A percentile compares a stretch with the other conserved stretches of the same genome.
These are phyloP conservation scores for Rhinatrema bivittatum DNA, from an alignment of 2,797 vertebrate species.

Conservation along the genomic window DNA sequence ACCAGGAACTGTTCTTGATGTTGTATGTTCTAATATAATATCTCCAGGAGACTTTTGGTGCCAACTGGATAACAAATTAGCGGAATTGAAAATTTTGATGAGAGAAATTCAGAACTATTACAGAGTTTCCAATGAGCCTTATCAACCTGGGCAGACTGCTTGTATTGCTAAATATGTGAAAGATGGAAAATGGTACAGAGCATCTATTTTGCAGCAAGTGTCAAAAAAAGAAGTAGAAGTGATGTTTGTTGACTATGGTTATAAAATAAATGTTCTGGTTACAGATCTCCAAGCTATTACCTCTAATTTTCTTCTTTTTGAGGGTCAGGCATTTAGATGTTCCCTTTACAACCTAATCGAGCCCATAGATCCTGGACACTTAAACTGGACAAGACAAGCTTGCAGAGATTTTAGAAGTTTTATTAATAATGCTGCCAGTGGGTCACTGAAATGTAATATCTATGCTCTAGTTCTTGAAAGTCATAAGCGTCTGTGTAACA, in stretches of 20 bases:
- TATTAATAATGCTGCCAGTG: slow-evolving; percentile 23
- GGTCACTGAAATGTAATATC: slow-evolving; percentile 59
- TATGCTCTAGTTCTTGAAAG: slow-evolving; percentile 46
- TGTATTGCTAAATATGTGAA: slow-evolving; percentile 58
- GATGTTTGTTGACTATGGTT: slow-evolving; percentile 75
- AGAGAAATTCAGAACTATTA: slow-evolving; percentile 69
- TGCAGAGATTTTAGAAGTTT: slow-evolving; percentile 51
- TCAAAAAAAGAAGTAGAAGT: slow-evolving; percentile 41
- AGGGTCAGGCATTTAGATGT: slow-evolving; percentile 77
- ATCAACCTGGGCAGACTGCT: slow-evolving; percentile 51
- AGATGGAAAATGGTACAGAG: slow-evolving; percentile 78
- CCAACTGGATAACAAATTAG: slow-evolving; percentile 51
- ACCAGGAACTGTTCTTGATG: slow-evolving; percentile 62
- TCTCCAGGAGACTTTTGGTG: slow-evolving; percentile 81
- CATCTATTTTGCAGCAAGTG: slow-evolving; percentile 41
- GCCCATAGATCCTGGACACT: slow-evolving; percentile 25
- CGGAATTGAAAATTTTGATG: slow-evolving; percentile 68
- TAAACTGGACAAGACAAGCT: slow-evolving; percentile 45
- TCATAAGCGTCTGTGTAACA: slow-evolving; percentile 51
- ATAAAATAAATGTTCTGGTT: slow-evolving; percentile 45
- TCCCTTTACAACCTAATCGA: slow-evolving; percentile 54
- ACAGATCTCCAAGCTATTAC: slow-evolving; percentile 59
- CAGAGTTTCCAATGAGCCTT: slow-evolving; percentile 35
- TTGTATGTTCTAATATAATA: slow-evolving; percentile 54
- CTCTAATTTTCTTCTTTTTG: slow-evolving; percentile 60